These are phyloP conservation scores for Etheostoma spectabile DNA, from an alignment of 2,113 vertebrate genomes.

Conservation along the genomic window DNA sequence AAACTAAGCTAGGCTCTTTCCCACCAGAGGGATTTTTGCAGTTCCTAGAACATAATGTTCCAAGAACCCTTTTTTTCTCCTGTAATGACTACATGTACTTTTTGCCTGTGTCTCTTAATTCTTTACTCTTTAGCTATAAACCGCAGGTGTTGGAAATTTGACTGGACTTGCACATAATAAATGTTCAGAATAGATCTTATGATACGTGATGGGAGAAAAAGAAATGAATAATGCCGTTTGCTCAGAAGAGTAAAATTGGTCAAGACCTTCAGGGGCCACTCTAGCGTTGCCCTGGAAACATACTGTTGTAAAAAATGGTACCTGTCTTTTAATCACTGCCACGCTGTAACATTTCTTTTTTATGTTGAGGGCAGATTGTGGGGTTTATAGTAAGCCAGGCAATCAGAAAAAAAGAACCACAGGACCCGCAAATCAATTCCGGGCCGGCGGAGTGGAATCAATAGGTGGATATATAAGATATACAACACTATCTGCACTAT, in stretches of 20 bases:
- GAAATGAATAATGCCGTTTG: slow-evolving; percentile 35
- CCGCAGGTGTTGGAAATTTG: neutral
- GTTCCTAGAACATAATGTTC: too few relatives aligned
- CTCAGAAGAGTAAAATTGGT: slow-evolving; percentile 25
- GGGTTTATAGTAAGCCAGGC: slow-evolving; percentile 54
- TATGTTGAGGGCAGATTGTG: slow-evolving; percentile 40
- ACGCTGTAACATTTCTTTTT: slow-evolving; percentile 5
- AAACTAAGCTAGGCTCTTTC: too few relatives aligned
- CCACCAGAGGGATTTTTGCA: too few relatives aligned
- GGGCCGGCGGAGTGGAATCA: slow-evolving; percentile 48
- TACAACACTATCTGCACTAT: slow-evolving; percentile 47
- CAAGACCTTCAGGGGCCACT: slow-evolving; percentile 41
- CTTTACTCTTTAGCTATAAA: neutral
- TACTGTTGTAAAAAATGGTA: slow-evolving; percentile 50
- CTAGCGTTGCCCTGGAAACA: slow-evolving; percentile 64
- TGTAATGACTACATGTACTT: neutral
- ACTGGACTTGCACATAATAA: neutral
- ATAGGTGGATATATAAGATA: slow-evolving; percentile 42
- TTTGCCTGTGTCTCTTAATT: neutral
- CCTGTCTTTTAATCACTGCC: slow-evolving; percentile 57
- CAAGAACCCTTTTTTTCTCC: too few relatives aligned
- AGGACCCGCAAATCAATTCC: slow-evolving; percentile 55
- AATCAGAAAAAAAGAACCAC: slow-evolving; percentile 58
- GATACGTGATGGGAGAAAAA: neutral
- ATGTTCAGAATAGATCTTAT: slow-evolving; percentile 5